Evolutionary conservation across 1,140 invertebrate genomes (phyloP).

Genomic region (Prorops nasuta): DNA sequence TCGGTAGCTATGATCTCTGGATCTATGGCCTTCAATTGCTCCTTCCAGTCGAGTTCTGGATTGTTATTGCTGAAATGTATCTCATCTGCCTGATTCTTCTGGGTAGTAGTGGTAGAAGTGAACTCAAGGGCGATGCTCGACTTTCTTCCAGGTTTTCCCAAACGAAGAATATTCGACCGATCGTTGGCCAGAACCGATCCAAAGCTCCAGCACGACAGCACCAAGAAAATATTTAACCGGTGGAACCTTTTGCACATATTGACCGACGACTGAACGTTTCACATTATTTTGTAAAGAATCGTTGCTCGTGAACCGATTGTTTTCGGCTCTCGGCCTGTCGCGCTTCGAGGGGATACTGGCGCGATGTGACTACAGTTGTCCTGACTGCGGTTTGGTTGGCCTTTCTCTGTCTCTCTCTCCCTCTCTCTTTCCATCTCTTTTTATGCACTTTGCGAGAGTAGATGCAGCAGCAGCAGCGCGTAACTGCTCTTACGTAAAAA

Average conservation of each 20-base stretch:
- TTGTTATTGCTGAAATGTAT: conserved; percentile 47
- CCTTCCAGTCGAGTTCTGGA: conserved; percentile 50
- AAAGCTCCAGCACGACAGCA: conserved; percentile 5
- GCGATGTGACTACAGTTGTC: neutral
- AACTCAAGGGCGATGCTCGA: neutral
- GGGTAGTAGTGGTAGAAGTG: conserved; percentile 17
- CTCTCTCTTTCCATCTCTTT: neutral
- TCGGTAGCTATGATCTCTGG: conserved; percentile 25
- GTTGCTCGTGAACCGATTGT: neutral
- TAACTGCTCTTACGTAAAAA: too few relatives aligned
- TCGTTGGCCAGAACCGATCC: conserved; percentile 10
- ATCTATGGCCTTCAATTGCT: conserved; percentile 31
- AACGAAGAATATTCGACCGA: conserved; percentile 40
- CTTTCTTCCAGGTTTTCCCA: conserved; percentile 27
- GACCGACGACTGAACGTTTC: conserved; percentile 1
- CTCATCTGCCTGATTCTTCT: conserved; percentile 6
- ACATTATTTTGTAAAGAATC: neutral
- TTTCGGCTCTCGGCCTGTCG: neutral
- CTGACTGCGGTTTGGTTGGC: too few relatives aligned
- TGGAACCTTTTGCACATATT: neutral
- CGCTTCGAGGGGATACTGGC: neutral
- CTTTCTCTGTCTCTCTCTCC: neutral
- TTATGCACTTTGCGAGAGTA: too few relatives aligned
- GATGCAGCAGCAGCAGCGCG: too few relatives aligned
- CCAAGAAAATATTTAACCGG: neutral